A percentile compares a stretch with the other conserved stretches of the same genome.
Evolutionary conservation across 1,140 invertebrate genomes (phyloP).

Genomic region (Drosophila ficusphila): DNA sequence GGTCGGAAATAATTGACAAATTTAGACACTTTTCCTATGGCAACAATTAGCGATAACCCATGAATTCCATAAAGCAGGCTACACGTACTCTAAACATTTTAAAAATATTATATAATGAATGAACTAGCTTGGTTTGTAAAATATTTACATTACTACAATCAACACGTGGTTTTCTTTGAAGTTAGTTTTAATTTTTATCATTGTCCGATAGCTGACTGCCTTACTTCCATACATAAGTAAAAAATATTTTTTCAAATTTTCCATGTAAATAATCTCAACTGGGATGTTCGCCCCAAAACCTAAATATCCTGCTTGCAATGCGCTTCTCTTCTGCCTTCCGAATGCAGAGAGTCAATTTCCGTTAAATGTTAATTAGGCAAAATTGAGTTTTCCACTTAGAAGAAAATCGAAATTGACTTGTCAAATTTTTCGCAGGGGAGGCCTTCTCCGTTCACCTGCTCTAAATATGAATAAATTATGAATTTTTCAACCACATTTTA

Average conservation of each 20-base stretch:
- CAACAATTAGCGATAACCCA: neutral
- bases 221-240: no score
- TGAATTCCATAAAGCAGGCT: no score
- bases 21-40: neutral
- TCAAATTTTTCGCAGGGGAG: constrained; percentile 18
- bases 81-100: no score
- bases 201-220: no score
- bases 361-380: constrained; percentile 14
- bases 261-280: neutral
- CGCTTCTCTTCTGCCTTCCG: neutral
- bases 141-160: no score
- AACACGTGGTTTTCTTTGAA: no score
- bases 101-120: no score
- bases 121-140: no score
- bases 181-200: no score
- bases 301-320: neutral
- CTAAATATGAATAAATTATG: constrained; percentile 62
- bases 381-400: constrained; percentile 19
- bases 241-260: no score
- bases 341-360: constrained; percentile 22
- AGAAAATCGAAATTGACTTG: constrained; percentile 50
- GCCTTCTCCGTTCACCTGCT: neutral
- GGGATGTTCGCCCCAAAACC: neutral
- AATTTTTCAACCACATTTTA: constrained; percentile 46
- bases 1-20: neutral